phyloP scores from a whole-genome alignment of 2,888 invertebrate species.

The Cyrtodaria siliqua region DNA sequence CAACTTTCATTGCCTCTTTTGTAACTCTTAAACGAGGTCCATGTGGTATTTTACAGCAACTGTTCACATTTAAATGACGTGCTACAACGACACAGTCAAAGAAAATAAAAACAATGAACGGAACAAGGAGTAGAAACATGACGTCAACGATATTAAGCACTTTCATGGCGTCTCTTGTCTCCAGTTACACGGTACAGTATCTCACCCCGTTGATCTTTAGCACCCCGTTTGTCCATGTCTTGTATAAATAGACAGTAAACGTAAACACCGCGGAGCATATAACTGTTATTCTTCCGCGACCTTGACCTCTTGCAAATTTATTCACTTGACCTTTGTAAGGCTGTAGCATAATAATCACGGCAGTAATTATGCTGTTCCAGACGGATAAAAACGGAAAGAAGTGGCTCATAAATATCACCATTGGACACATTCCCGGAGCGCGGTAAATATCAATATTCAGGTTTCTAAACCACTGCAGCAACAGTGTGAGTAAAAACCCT shows the following conservation, averaged over 20 bases:
- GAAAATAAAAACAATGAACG: constrained; percentile 66
- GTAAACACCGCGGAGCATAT: constrained; percentile 65
- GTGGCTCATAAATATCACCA: constrained; percentile 73
- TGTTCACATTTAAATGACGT: constrained; percentile 23
- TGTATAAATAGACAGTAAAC: constrained; percentile 74
- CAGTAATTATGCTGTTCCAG: constrained; percentile 66
- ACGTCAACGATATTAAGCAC: constrained; percentile 71
- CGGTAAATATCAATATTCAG: constrained; percentile 69
- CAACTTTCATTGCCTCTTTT: constrained; percentile 65
- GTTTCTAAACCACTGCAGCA: constrained; percentile 71
- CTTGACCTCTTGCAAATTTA: constrained; percentile 58
- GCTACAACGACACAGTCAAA: constrained; percentile 62
- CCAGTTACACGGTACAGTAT: constrained; percentile 71
- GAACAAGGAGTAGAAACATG: constrained; percentile 67
- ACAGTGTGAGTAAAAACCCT: constrained; percentile 69
- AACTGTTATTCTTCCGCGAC: constrained; percentile 62
- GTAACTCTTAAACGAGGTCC: constrained; percentile 42
- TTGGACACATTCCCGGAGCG: constrained; percentile 75
- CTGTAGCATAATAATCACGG: constrained; percentile 61
- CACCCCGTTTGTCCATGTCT: constrained; percentile 75
- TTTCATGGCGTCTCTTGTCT: constrained; percentile 69
- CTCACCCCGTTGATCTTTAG: constrained; percentile 45
- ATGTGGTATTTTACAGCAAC: constrained; percentile 9
- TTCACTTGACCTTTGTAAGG: constrained; percentile 37
- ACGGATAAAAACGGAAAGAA: constrained; percentile 75